Evolutionary conservation across 1,140 invertebrate species (phyloP).

Genomic region (Sycophila sp.): DNA sequence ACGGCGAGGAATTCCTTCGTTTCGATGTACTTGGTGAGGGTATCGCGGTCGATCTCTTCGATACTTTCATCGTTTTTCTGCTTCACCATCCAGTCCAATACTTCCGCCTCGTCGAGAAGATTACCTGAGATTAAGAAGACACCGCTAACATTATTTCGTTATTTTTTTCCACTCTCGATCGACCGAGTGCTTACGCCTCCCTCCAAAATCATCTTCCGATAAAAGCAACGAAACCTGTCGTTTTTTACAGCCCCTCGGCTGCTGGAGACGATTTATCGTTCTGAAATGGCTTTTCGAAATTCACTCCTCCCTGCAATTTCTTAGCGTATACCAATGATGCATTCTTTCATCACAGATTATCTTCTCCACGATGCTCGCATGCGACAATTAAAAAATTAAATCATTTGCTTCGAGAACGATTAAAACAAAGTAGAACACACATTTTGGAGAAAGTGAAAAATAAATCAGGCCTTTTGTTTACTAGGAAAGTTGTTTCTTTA

Average conservation of each 20-base stretch:
- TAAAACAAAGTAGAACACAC: too few relatives aligned
- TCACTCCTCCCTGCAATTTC: neutral
- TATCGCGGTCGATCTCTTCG: slow-evolving; percentile 88
- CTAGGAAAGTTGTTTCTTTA: slow-evolving; percentile 39
- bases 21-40: slow-evolving; percentile 86
- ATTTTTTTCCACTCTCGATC: neutral
- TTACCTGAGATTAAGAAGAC: slow-evolving; percentile 74
- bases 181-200: neutral
- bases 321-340: slow-evolving; percentile 20
- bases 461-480: slow-evolving; percentile 28
- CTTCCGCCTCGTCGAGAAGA: slow-evolving; percentile 84
- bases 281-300: slow-evolving; percentile 51
- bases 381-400: neutral
- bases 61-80: slow-evolving; percentile 94
- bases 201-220: neutral
- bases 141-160: slow-evolving; percentile 28
- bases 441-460: too few relatives aligned
- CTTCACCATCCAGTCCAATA: slow-evolving; percentile 89
- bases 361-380: slow-evolving; percentile 32
- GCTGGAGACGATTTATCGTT: slow-evolving; percentile 38
- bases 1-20: slow-evolving; percentile 93
- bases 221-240: neutral
- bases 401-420: too few relatives aligned
- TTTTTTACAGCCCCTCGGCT: too few relatives aligned
- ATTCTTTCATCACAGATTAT: slow-evolving; percentile 38